Percentiles rank a stretch among this genome's conserved stretches.
These are phyloP conservation scores for Palythoa grandis DNA, from an alignment of 92 coral and sea anemone genomes.

Conservation along the genomic window DNA sequence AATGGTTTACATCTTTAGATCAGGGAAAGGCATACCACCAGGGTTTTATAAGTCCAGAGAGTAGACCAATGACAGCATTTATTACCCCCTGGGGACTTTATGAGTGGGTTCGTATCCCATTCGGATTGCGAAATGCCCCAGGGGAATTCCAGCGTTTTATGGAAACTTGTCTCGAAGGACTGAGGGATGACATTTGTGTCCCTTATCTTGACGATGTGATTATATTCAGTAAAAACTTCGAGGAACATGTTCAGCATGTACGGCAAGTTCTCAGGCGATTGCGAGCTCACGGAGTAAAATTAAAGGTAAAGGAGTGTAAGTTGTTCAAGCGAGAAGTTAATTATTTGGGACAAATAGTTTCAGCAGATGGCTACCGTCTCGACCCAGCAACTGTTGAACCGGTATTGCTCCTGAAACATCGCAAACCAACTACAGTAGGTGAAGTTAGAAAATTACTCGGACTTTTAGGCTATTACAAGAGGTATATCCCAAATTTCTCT, in stretches of 20 bases:
- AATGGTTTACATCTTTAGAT: slow-evolving; percentile 39
- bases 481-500: neutral
- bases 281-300: no score
- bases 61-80: slow-evolving; percentile 49
- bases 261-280: no score
- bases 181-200: neutral
- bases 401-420: neutral
- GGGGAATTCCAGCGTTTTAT: neutral
- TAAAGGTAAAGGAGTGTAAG: neutral
- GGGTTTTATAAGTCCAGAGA: slow-evolving; percentile 43
- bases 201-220: neutral
- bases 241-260: no score
- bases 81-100: slow-evolving; percentile 21
- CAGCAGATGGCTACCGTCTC: neutral
- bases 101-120: slow-evolving; percentile 44
- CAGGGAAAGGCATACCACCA: slow-evolving; percentile 59
- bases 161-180: slow-evolving; percentile 3
- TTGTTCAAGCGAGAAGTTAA: neutral
- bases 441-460: neutral
- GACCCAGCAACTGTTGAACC: slow-evolving; percentile 12
- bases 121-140: slow-evolving; percentile 41
- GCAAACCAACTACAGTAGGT: neutral
- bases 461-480: neutral
- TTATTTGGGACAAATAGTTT: neutral
- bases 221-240: no score